Evolutionary conservation across 2,113 vertebrate species (phyloP).

Genomic region (Cololabis saira): DNA sequence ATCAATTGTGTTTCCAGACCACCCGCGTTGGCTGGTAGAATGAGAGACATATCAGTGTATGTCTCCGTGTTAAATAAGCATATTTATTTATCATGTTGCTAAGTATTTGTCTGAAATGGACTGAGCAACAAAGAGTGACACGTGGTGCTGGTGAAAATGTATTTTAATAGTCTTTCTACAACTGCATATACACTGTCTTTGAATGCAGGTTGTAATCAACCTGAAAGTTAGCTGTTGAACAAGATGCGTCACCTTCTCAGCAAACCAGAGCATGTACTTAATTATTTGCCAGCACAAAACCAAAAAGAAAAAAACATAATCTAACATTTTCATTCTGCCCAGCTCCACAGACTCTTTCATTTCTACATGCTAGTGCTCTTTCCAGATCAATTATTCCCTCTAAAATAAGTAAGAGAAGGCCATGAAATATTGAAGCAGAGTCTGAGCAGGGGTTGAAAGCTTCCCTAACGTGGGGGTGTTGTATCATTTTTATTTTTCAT

Average conservation of each 20-base stretch:
- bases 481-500: constrained; percentile 81
- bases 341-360: constrained; percentile 43
- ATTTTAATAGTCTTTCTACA: constrained; percentile 14
- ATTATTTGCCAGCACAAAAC: constrained; percentile 16
- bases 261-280: constrained; percentile 22
- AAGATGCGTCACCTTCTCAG: constrained; percentile 13
- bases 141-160: not conserved
- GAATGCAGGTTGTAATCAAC: constrained; percentile 25
- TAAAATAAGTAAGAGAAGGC: constrained; percentile 76
- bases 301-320: constrained; percentile 11
- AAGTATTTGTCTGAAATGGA: constrained; percentile 37
- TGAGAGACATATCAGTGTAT: constrained; percentile 29
- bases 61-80: not conserved
- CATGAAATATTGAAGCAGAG: constrained; percentile 78
- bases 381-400: constrained; percentile 81
- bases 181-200: constrained; percentile 10
- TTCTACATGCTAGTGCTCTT: constrained; percentile 59
- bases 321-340: not conserved
- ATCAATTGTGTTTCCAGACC: constrained; percentile 65
- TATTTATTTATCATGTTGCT: constrained; percentile 3
- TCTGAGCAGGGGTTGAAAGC: constrained; percentile 76
- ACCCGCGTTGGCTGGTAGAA: constrained; percentile 14
- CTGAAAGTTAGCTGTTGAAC: constrained; percentile 39
- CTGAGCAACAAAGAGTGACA: not conserved
- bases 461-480: constrained; percentile 71